These are phyloP conservation scores for Pangasius sanitwongsei DNA, from an alignment of 2,797 vertebrate genomes.

Conservation along the genomic window DNA sequence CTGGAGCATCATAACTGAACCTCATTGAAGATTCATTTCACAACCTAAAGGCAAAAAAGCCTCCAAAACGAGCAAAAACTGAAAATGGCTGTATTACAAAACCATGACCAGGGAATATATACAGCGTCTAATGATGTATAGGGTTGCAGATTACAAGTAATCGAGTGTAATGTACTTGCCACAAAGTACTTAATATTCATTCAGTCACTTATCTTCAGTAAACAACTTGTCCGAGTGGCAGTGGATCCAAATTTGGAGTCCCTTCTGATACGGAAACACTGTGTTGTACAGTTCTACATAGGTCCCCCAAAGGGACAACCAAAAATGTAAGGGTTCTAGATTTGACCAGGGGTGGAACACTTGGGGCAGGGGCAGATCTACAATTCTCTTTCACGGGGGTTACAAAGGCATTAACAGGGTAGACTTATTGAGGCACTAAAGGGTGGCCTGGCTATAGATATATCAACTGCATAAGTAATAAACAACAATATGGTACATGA, in stretches of 20 bases:
- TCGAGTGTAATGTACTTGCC: not conserved
- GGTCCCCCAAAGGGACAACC: not conserved
- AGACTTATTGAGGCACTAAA: not conserved
- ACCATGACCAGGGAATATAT: not conserved
- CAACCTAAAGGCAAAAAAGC: slow-evolving; percentile 12
- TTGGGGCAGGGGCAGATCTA: not conserved
- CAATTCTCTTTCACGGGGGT: not conserved
- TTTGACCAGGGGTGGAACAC: not conserved
- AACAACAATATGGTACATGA: not conserved
- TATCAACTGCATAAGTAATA: slow-evolving; percentile 1
- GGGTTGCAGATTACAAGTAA: slow-evolving; percentile 8
- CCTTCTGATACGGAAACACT: not conserved
- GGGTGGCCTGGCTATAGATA: not conserved
- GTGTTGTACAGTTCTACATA: too few species aligned
- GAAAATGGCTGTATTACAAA: slow-evolving; percentile 12
- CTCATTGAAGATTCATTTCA: slow-evolving; percentile 7
- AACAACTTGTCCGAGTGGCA: not conserved
- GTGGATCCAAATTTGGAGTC: not conserved
- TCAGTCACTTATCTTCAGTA: not conserved
- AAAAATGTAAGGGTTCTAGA: not conserved
- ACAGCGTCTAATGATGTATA: not conserved
- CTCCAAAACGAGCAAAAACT: not conserved
- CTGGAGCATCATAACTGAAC: not conserved
- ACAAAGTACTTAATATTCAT: slow-evolving; percentile 14
- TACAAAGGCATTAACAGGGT: not conserved